phyloP scores from a whole-genome alignment of 2,797 vertebrate species.

The Pelochelys cantorii region DNA sequence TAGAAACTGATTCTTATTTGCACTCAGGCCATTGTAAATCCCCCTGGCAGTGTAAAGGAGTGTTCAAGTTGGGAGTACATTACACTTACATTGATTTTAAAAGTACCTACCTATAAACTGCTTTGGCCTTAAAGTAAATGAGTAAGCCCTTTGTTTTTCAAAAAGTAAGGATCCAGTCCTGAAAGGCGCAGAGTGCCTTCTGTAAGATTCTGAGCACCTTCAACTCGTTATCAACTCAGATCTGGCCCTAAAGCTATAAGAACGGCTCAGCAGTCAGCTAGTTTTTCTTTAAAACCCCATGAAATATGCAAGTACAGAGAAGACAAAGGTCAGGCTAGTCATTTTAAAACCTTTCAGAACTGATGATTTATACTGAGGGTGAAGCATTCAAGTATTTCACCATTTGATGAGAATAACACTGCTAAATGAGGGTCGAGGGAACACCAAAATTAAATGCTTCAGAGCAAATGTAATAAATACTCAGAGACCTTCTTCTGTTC shows the following conservation, averaged over 20 bases:
- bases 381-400: slow-evolving; percentile 19
- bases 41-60: fast-evolving
- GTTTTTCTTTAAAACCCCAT: background rate
- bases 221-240: fast-evolving
- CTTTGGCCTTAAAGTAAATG: background rate
- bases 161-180: background rate
- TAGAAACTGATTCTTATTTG: background rate
- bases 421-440: slow-evolving; percentile 47
- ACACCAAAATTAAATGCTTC: slow-evolving; percentile 22
- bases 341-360: slow-evolving; percentile 41
- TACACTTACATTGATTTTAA: background rate
- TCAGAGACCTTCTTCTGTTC: background rate
- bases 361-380: slow-evolving; percentile 13
- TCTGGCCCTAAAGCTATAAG: no score
- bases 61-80: fast-evolving
- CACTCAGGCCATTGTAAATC: background rate
- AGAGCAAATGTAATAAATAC: background rate
- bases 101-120: background rate
- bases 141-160: background rate
- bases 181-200: fast-evolving
- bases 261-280: background rate
- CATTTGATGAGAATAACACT: slow-evolving; percentile 2
- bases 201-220: background rate
- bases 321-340: slow-evolving; percentile 2
- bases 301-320: slow-evolving; percentile 27